Evolutionary conservation across 2,113 vertebrate genomes (phyloP).

Genomic region (Grantiella picta): DNA sequence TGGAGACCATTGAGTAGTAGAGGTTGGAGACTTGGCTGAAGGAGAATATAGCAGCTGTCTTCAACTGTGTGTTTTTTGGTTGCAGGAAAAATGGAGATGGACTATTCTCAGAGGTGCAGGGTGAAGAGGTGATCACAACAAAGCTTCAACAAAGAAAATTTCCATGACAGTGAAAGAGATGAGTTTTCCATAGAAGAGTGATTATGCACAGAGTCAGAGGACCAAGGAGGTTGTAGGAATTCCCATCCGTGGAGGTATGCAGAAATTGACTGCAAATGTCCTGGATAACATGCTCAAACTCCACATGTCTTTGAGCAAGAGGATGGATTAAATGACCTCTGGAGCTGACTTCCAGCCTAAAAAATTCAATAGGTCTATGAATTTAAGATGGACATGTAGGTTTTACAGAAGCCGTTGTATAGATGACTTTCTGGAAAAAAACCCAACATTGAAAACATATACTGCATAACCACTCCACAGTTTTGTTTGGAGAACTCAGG

Average conservation of each 20-base stretch:
- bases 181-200: neutral
- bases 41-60: neutral
- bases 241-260: neutral
- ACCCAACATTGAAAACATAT: neutral
- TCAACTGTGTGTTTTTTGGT: neutral
- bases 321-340: neutral
- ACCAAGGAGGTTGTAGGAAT: neutral
- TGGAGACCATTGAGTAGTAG: rapidly evolving
- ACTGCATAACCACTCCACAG: neutral
- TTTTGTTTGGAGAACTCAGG: neutral
- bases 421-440: neutral
- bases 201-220: neutral
- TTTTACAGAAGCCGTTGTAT: neutral
- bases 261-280: neutral
- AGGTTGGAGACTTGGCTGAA: neutral
- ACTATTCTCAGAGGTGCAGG: neutral
- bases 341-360: neutral
- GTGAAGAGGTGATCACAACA: neutral
- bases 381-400: neutral
- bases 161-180: neutral
- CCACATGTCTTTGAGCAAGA: neutral
- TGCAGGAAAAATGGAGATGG: neutral
- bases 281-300: neutral
- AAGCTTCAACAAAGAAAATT: neutral
- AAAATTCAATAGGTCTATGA: neutral